Conservation (phyloP, 2,888 invertebrate species). For the Campoletis raptor region DNA sequence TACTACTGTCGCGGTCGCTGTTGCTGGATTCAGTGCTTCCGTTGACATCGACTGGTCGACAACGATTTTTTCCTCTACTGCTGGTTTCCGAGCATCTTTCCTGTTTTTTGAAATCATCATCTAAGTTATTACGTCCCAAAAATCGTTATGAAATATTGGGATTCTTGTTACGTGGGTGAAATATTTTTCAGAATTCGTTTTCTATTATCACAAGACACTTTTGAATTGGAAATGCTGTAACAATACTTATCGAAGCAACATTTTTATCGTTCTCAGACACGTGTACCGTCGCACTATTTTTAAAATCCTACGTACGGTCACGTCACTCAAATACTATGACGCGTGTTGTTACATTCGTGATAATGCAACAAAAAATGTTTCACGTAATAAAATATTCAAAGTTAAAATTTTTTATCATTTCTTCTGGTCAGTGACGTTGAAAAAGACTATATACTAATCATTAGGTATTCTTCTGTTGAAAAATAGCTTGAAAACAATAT, state of each 20-base stretch:
- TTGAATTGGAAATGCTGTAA: not conserved
- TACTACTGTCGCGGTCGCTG: conserved; percentile 62
- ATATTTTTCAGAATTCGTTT: not conserved
- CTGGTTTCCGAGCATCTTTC: conserved; percentile 70
- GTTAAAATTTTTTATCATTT: not conserved
- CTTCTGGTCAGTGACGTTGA: too few species aligned
- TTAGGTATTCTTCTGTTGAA: too few species aligned
- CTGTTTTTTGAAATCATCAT: conserved; percentile 34
- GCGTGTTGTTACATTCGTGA: not conserved
- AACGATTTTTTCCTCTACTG: conserved; percentile 69
- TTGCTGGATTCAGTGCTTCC: conserved; percentile 67
- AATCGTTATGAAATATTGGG: not conserved
- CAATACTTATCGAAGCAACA: not conserved
- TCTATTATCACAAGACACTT: too few species aligned
- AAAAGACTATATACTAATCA: too few species aligned
- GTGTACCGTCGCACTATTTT: not conserved
- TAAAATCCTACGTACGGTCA: not conserved
- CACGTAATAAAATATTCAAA: not conserved
- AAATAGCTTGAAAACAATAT: too few species aligned
- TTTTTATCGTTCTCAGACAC: not conserved
- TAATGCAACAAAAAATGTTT: not conserved
- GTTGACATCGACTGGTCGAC: conserved; percentile 73
- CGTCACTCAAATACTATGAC: not conserved
- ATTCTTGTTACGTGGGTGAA: not conserved
- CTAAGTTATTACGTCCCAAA: not conserved